Percentiles rank a stretch among this genome's conserved stretches.
phyloP scores from a whole-genome alignment of 2,888 invertebrate species.

The Eumerus sabulonum region DNA sequence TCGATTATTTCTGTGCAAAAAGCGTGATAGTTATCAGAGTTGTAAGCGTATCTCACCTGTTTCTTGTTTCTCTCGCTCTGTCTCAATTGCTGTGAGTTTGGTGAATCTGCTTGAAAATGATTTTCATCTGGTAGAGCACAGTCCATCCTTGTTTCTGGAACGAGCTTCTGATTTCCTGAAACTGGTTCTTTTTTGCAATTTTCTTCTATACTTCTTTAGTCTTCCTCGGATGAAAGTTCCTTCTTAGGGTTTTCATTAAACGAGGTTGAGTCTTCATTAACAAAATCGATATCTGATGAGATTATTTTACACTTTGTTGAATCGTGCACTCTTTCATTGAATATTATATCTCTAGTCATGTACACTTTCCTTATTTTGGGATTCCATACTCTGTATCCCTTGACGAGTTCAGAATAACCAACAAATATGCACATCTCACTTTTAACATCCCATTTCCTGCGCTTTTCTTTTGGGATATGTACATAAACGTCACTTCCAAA shows the following conservation, averaged over 20 bases:
- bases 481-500: neutral
- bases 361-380: neutral
- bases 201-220: neutral
- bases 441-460: neutral
- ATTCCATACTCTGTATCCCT: neutral
- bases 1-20: too few relatives aligned
- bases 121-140: neutral
- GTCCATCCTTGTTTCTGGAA: neutral
- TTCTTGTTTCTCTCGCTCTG: neutral
- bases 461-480: neutral
- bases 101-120: neutral
- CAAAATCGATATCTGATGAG: neutral
- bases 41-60: slow-evolving; percentile 4
- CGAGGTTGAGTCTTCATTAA: neutral
- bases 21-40: too few relatives aligned
- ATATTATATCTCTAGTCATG: neutral
- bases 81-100: neutral
- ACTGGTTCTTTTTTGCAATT: neutral
- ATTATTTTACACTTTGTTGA: neutral
- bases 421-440: neutral
- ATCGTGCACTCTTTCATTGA: neutral
- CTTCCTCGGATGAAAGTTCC: neutral
- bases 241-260: neutral
- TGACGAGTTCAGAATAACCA: neutral
- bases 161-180: neutral